Evolutionary conservation across 2,797 vertebrate genomes (phyloP).

Genomic region (Sandelia bainsii): DNA sequence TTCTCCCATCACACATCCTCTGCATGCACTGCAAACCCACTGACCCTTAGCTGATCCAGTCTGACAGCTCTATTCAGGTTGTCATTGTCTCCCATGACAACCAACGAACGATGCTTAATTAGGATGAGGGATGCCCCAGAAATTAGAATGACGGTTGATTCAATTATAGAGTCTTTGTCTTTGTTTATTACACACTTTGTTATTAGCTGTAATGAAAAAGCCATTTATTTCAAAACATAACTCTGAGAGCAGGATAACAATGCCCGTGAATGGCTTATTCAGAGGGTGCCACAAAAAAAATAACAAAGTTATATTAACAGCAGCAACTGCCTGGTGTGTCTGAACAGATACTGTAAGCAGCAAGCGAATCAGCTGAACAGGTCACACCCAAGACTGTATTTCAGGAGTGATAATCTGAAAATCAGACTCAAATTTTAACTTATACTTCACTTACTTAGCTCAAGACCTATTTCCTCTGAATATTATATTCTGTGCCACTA

Average conservation of each 20-base stretch:
- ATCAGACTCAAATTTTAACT: constrained; percentile 1
- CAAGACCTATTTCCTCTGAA: background rate
- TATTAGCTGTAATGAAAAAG: constrained; percentile 45
- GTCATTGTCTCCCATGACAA: constrained; percentile 73
- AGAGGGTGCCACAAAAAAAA: constrained; percentile 34
- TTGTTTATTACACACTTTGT: constrained; percentile 53
- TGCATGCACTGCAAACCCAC: constrained; percentile 57
- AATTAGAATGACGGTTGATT: constrained; percentile 74
- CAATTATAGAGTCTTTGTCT: constrained; percentile 69
- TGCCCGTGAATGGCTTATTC: constrained; percentile 36
- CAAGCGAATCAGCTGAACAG: constrained; percentile 30
- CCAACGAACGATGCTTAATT: constrained; percentile 66
- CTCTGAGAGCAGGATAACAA: constrained; percentile 48
- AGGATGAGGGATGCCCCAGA: constrained; percentile 70
- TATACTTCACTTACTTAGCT: background rate
- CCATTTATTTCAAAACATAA: constrained; percentile 51
- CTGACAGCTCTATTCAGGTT: constrained; percentile 72
- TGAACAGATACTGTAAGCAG: constrained; percentile 21
- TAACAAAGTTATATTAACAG: constrained; percentile 44
- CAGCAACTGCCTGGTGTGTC: constrained; percentile 41
- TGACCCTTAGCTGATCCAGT: constrained; percentile 76
- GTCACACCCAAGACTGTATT: background rate
- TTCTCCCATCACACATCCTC: constrained; percentile 44
- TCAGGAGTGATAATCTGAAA: background rate
- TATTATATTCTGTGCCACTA: background rate